Conservation (phyloP, 2,888 invertebrate species). For the Dexiosoma caninum region DNA sequence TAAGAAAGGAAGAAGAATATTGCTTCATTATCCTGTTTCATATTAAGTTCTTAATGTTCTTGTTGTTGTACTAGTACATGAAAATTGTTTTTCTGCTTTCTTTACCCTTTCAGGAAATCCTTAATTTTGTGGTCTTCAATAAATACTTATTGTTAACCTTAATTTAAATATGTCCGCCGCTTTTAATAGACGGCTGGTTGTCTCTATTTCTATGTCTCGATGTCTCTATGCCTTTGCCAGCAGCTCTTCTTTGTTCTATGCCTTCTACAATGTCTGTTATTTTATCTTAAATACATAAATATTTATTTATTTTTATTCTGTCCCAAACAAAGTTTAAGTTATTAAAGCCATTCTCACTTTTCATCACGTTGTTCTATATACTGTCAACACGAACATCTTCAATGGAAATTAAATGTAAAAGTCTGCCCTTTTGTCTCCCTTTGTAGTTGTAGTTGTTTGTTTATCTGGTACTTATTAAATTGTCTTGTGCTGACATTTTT, state of each 20-base stretch:
- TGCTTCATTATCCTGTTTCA: neutral
- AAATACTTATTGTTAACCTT: conserved; percentile 1
- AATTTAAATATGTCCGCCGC: neutral
- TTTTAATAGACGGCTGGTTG: neutral
- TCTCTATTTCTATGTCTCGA: neutral
- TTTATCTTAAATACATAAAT: neutral
- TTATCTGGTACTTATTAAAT: conserved; percentile 9
- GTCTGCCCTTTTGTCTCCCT: neutral
- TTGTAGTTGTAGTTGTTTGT: neutral
- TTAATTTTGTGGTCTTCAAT: conserved; percentile 23
- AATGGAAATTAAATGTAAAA: neutral
- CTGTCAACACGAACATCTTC: neutral
- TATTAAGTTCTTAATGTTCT: neutral
- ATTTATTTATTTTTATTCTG: conserved; percentile 10
- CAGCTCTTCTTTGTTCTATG: neutral
- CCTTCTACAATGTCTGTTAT: neutral
- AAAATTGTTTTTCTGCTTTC: conserved; percentile 14
- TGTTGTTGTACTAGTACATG: neutral
- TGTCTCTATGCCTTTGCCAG: neutral
- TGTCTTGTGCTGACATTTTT: conserved; percentile 25
- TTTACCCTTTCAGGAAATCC: conserved; percentile 4
- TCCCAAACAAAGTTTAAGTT: neutral
- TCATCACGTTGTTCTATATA: neutral
- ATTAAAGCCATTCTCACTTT: no score
- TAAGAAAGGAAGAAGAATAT: neutral